Evolutionary conservation across 1,140 invertebrate species (phyloP), one percentile per base, ranked within the genome.

Genomic region (Fopius arisanus): DNA sequence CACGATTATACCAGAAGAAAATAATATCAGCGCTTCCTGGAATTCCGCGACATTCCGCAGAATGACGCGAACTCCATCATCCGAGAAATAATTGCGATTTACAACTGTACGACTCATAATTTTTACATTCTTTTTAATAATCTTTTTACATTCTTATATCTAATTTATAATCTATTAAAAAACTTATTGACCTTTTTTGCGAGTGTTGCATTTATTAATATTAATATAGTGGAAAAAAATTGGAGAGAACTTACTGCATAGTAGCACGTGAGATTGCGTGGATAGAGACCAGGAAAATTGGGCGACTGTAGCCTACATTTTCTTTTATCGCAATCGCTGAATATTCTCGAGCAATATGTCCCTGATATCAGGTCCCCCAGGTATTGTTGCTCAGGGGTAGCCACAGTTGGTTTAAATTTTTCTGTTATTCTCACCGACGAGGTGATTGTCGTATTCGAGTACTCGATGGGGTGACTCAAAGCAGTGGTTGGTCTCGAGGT

Each of bases 231-330:
- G 28, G 7, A 54, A 40, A 10, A 14, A 33, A 51, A 37, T 21
- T 28, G 28, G 29, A 41, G 41, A 37, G 28, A 10, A 78, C 83
- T 85, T 78, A 96, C 94, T 40, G 94, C 95, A 80, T 95, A 96
- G 86, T 96, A 96, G 83, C 95, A 96, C 41, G 95, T 95, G 79
- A 96, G 90, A 86, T 97, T 97, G 41, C 96, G 90, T 0, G 96
- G 96, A 86, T 97, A 97, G 40, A 97, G 90, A 54, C 96, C 96
- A 7, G 96, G 96, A 86, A 95, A 97, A 89, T 97, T 97, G 21
- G 96, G 96, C 40, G 95, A 96, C 84, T 96, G 95, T 70, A 97
- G 90, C 75, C 94, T 91, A 87, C 95, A 97, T 66, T 92, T 91
- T 87, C 94, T 95, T 83, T 92, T 92, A 89, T 96, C 94, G 85